Percentiles rank a stretch among this genome's conserved stretches.
Conservation (phyloP, 23 tunicate species). For the Trididemnum nubilum region DNA sequence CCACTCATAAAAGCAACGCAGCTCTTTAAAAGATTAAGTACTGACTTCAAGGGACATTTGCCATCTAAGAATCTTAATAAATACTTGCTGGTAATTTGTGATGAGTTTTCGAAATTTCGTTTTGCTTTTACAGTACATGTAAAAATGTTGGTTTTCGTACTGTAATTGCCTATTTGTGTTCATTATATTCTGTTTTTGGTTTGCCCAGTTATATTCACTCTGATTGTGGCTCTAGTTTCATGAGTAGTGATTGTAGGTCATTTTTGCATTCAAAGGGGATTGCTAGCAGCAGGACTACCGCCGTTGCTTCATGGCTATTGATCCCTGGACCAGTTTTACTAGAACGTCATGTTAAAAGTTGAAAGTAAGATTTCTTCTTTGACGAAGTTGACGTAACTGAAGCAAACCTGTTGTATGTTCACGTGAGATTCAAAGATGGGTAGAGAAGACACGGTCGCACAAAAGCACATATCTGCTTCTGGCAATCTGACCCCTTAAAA, state of each 20-base stretch:
- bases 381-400: constrained; percentile 27
- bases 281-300: constrained; percentile 17
- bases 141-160: not conserved
- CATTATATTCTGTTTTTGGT: not conserved
- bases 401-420: constrained; percentile 26
- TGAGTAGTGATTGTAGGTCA: not conserved
- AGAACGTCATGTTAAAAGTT: not conserved
- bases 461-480: too few relatives aligned
- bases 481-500: too few relatives aligned
- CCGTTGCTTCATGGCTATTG: constrained; percentile 32
- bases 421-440: constrained; percentile 21
- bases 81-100: constrained; percentile 15
- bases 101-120: constrained; percentile 7
- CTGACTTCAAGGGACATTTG: constrained; percentile 28
- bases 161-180: not conserved
- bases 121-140: constrained; percentile 23
- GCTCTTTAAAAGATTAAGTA: constrained; percentile 12
- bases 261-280: constrained; percentile 4
- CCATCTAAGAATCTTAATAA: not conserved
- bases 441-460: constrained; percentile 7
- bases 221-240: constrained; percentile 9
- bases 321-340: constrained; percentile 27
- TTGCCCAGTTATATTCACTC: constrained; percentile 18
- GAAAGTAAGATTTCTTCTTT: not conserved
- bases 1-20: constrained; percentile 33